Base-by-base conservation (phyloP, 2,113 vertebrate species). In the Notarius quadriscutis region DNA sequence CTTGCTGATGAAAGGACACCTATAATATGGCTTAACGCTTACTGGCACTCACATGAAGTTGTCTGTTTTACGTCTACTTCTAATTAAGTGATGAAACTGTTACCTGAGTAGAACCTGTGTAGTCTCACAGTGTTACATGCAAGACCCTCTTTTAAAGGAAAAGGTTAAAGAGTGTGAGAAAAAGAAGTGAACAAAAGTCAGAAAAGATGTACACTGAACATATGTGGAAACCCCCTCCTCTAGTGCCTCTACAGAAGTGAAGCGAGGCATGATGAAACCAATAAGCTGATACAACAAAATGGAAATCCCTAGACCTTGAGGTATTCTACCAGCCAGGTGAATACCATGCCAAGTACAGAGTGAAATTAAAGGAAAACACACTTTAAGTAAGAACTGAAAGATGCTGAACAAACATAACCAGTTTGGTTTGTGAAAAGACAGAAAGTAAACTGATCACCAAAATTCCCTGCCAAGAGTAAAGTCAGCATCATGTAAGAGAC, bases 211-310 rank as follows among this genome's bases (percentile, higher is more conserved):
- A 57, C 20, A 18, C 34, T 84, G 65, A 51, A 63, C 20, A 10
- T 55, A 48, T 84, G 15, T 90, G 89, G 89, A 90, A 90, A 90
- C 71, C 82, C 89, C 89, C 89, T 83, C 74, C 57, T 80, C 72
- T 69, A 79, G 48, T 80, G 53, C 71, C 11, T 50, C 5, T 69
- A 50, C 11, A 81, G 41, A 84, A 11, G 77, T 81, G n/a, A 84
- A 67, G 22, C 83, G 58, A 75, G 63, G 57, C 84, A 87, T 55
- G 20, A 67, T 67, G 18, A 77, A 87, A 87, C 20, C 71, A 60
- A 62, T 30, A 65, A 60, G 81, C 58, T 83, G 67, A 81, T 58
- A 84, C 74, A 86, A 75, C 65, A 84, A 77, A 88, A 77, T 88
- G 89, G 84, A 90, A 90, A 88, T 84, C 63, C 87, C 87, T 89